Conservation (phyloP, 2,888 invertebrate genomes). For the Lagria hirta region DNA sequence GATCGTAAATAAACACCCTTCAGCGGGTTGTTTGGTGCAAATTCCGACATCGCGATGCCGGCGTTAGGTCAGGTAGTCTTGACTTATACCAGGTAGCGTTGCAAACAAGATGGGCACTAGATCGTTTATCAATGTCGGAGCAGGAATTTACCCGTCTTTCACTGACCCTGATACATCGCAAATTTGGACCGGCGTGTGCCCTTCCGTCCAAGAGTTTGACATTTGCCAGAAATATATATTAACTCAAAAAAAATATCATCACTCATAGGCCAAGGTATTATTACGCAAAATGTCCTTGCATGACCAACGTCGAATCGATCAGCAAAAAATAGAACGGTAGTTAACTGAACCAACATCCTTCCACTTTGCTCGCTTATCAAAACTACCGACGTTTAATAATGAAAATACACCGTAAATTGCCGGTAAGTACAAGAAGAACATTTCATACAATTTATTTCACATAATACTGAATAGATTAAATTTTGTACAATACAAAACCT, state of each 20-base stretch:
- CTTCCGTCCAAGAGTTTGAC: slow-evolving; percentile 31
- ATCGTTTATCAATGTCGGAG: slow-evolving; percentile 37
- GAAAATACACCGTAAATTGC: no score
- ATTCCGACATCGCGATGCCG: slow-evolving; percentile 30
- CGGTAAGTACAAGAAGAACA: no score
- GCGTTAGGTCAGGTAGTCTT: slow-evolving; percentile 32
- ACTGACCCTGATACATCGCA: slow-evolving; percentile 35
- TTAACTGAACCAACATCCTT: no score
- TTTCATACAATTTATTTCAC: no score
- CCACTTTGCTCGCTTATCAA: no score
- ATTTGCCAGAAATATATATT: slow-evolving; percentile 30
- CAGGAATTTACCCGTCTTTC: slow-evolving; percentile 32
- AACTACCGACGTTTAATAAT: no score
- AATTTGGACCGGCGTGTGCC: slow-evolving; percentile 32
- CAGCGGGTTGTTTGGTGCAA: slow-evolving; percentile 39
- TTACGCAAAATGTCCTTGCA: slow-evolving; percentile 7
- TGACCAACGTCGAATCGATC: no score
- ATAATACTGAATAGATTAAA: no score
- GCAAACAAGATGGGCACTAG: slow-evolving; percentile 38
- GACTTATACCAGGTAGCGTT: slow-evolving; percentile 35
- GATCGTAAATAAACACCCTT: slow-evolving; percentile 45
- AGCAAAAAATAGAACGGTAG: not conserved
- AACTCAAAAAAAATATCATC: slow-evolving; percentile 29
- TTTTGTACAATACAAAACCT: no score
- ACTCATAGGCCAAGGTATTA: slow-evolving; percentile 19